A percentile compares a stretch with the other conserved stretches of the same genome.
These are phyloP conservation scores for Cydia strobilella DNA, from an alignment of 1,140 invertebrate species.

Conservation along the genomic window DNA sequence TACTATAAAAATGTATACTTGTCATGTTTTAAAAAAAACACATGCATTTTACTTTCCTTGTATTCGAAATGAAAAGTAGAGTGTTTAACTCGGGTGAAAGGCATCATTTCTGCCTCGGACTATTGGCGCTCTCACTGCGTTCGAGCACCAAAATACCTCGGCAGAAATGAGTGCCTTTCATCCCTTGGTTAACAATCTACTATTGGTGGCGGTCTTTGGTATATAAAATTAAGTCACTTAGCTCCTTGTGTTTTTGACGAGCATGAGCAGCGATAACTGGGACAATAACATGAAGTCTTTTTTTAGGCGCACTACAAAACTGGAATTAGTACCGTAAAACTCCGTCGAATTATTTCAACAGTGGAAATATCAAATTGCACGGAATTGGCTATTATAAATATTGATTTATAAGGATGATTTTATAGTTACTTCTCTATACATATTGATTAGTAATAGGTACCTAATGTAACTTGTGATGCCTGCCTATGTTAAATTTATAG, in stretches of 20 bases:
- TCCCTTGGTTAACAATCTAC: too few species aligned
- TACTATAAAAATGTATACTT: too few species aligned
- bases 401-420: not conserved
- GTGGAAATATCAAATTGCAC: not conserved
- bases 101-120: too few species aligned
- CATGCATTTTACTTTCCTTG: too few species aligned
- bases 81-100: too few species aligned
- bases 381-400: not conserved
- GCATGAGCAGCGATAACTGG: not conserved
- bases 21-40: too few species aligned
- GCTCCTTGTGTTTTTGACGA: not conserved
- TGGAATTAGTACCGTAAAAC: not conserved
- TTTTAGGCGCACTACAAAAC: not conserved
- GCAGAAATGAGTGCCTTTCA: too few species aligned
- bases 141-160: too few species aligned
- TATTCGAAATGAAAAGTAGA: too few species aligned
- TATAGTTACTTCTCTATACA: not conserved
- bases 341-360: not conserved
- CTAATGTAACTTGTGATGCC: not conserved
- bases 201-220: not conserved
- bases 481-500: constrained; percentile 7
- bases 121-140: too few species aligned
- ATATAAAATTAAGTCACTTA: not conserved
- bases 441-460: not conserved
- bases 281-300: not conserved